Base-by-base conservation (phyloP, 2,113 vertebrate genomes). In the Lethenteron reissneri region DNA sequence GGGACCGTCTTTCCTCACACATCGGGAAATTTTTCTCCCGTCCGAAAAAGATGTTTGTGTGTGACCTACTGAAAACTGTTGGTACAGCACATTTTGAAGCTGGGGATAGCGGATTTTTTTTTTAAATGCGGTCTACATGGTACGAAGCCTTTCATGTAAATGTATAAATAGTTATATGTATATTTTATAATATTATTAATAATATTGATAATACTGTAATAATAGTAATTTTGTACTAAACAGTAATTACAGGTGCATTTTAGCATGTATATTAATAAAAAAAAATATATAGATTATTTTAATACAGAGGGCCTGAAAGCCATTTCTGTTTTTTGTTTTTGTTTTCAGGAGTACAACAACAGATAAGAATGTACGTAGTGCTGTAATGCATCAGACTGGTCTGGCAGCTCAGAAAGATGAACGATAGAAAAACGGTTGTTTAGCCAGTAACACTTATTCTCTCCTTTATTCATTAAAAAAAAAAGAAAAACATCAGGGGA, bases 181-280 rank as follows among this genome's bases (percentile, higher is more conserved):
- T 41, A 41, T 41, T 41, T 41, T 41, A 41, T 41, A 41, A 41
- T 41, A 41, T 41, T 41, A 41, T 6, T 41, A 41, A 41, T 41
- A 41, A 41, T 41, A 41, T 41, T 41, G 41, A 41, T 41, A 41
- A 68, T 68, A 68, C n/a, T 68, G 21, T 68, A 68, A 17, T 68
- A 68, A 17, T 68, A 68, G 21, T 68, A 17, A 17, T 68, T n/a
- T 68, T 17, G n/a, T 68, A 68, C n/a, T 17, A n/a, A 68, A 17
- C 25, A 68, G 21, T 68, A 68, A 68, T 68, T 68, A 68, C 64
- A 68, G 21, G 21, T 68, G n/a, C 64, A 68, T 68, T 68, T 17
- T 68, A 68, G 64, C 25, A n/a, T 68, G 64, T 68, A 68, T 25
- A 68, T 68, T n/a, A 21, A 68, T 17, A 68, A 17, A 21, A 68